These are phyloP conservation scores for Coenonympha arcania DNA, from an alignment of 2,888 invertebrate species.

Conservation along the genomic window DNA sequence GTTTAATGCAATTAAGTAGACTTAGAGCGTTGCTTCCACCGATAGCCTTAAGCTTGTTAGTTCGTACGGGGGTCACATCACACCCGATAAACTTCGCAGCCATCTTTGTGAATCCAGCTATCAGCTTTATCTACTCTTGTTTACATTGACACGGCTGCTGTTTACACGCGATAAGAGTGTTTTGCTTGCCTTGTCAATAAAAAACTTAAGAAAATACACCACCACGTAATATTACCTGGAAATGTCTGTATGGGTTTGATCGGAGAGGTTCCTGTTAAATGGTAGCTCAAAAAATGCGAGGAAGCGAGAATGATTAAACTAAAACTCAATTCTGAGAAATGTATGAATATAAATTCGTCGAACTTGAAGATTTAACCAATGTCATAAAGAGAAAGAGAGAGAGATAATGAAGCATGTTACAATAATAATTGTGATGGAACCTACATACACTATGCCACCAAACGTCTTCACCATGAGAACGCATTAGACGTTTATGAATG, in stretches of 20 bases:
- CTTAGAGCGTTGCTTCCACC: conserved; percentile 2
- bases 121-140: conserved; percentile 50
- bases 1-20: conserved; percentile 3
- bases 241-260: not conserved
- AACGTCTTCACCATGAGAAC: too few relatives aligned
- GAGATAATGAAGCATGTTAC: too few relatives aligned
- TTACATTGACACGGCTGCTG: conserved; percentile 46
- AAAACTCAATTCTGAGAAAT: not conserved
- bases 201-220: conserved; percentile 14
- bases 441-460: too few relatives aligned
- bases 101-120: conserved; percentile 54
- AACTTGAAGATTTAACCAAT: not conserved
- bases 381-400: too few relatives aligned
- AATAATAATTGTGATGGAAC: too few relatives aligned
- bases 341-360: not conserved
- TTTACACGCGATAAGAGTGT: conserved; percentile 37
- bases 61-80: conserved; percentile 36
- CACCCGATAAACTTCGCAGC: conserved; percentile 38
- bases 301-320: not conserved
- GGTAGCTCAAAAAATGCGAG: not conserved
- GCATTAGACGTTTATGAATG: too few relatives aligned
- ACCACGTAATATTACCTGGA: conserved; percentile 18
- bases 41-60: conserved; percentile 29
- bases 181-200: conserved; percentile 29
- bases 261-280: not conserved